phyloP scores from a whole-genome alignment of 2,113 vertebrate species.

The Megaleporinus macrocephalus region DNA sequence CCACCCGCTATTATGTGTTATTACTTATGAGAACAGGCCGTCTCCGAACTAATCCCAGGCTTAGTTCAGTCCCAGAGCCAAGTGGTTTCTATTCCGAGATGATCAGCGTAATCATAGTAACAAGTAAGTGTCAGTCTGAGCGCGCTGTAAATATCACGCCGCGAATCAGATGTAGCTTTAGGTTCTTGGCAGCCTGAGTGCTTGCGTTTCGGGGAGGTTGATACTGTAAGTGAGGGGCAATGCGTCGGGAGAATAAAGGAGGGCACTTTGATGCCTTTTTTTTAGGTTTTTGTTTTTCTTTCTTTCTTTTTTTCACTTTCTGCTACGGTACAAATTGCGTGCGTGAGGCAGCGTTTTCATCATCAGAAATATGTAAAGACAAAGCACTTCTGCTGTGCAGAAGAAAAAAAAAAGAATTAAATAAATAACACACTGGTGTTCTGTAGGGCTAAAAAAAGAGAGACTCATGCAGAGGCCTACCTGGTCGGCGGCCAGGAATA shows the following conservation, averaged over 20 bases:
- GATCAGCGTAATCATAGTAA: neutral
- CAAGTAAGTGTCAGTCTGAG: neutral
- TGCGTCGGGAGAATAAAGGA: neutral
- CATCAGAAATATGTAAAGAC: slow-evolving; percentile 4
- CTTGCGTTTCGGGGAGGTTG: neutral
- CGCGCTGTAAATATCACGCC: neutral
- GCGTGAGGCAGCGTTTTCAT: slow-evolving; percentile 10
- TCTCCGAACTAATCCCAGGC: too few relatives aligned
- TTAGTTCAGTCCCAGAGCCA: too few relatives aligned
- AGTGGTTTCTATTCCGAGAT: neutral
- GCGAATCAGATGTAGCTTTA: neutral
- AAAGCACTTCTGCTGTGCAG: neutral
- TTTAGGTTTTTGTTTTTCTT: too few relatives aligned
- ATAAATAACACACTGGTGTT: neutral
- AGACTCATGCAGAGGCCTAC: neutral
- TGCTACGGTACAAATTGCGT: neutral
- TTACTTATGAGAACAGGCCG: neutral
- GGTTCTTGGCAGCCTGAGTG: neutral
- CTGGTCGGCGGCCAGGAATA: neutral
- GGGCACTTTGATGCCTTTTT: neutral
- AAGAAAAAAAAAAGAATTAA: neutral
- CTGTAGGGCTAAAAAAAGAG: neutral
- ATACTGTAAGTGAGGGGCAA: neutral
- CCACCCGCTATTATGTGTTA: neutral
- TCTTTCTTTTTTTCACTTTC: neutral